Percentiles rank a stretch among this genome's conserved stretches.
Evolutionary conservation across 1,140 invertebrate genomes (phyloP).

Genomic region (Asobara japonica): DNA sequence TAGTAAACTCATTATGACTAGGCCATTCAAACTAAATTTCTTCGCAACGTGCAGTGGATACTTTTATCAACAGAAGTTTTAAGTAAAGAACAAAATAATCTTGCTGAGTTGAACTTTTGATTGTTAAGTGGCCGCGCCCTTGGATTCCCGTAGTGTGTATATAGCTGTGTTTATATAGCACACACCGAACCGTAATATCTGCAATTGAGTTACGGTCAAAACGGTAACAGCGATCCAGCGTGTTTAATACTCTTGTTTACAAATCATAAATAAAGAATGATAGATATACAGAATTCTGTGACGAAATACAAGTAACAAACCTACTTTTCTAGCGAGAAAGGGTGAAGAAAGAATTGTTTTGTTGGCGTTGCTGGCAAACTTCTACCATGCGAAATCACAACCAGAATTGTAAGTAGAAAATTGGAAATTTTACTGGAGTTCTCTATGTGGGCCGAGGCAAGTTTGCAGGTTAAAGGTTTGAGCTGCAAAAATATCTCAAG

Average conservation of each 20-base stretch:
- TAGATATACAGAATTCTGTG: too few species aligned
- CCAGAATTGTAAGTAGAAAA: neutral
- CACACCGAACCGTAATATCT: neutral
- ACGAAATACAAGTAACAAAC: too few species aligned
- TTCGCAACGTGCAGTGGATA: too few species aligned
- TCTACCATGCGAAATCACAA: neutral
- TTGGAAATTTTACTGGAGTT: conserved; percentile 36
- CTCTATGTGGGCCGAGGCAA: conserved; percentile 54
- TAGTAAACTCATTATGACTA: too few species aligned
- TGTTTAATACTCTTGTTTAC: too few species aligned
- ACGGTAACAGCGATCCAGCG: too few species aligned
- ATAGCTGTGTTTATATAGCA: neutral
- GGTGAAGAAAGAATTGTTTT: neutral
- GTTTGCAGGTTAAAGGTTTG: conserved; percentile 45
- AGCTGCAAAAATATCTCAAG: conserved; percentile 47
- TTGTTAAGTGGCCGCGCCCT: neutral
- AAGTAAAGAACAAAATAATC: neutral
- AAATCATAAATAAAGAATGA: too few species aligned
- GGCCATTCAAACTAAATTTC: too few species aligned
- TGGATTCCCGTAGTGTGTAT: neutral
- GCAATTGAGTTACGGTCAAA: neutral
- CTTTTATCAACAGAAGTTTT: too few species aligned
- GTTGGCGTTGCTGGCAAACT: neutral
- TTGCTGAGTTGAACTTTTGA: neutral
- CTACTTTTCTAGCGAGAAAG: too few species aligned